Conservation (phyloP, 2,888 invertebrate genomes). For the Leptopilina drosophilae region DNA sequence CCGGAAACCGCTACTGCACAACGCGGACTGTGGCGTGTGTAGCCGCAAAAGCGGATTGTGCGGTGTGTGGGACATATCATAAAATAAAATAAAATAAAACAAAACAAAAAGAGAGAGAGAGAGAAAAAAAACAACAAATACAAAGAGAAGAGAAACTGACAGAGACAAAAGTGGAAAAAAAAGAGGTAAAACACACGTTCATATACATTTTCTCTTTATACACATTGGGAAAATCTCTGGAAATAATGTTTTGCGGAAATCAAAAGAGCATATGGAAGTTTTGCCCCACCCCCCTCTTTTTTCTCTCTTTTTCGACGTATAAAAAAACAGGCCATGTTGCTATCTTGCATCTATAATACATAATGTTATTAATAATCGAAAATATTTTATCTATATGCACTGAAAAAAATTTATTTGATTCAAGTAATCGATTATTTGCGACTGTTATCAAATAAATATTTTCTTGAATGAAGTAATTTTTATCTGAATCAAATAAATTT, state of each 20-base stretch:
- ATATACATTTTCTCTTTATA: slow-evolving; percentile 29
- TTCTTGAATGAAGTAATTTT: no score
- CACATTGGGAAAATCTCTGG: slow-evolving; percentile 30
- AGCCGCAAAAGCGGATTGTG: slow-evolving; percentile 72
- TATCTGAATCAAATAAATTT: no score
- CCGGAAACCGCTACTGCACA: slow-evolving; percentile 62
- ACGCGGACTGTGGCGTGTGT: slow-evolving; percentile 62
- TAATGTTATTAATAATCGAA: no score
- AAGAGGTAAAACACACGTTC: slow-evolving; percentile 47
- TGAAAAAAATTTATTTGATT: no score
- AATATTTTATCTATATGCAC: no score
- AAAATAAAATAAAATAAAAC: slow-evolving; percentile 48
- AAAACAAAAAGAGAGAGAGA: background rate
- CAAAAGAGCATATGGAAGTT: slow-evolving; percentile 6
- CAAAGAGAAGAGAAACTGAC: slow-evolving; percentile 26
- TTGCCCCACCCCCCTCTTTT: no score
- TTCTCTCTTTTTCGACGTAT: no score
- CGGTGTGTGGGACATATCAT: slow-evolving; percentile 64
- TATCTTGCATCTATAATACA: no score
- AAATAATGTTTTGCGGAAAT: slow-evolving; percentile 32
- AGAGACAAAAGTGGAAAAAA: slow-evolving; percentile 46
- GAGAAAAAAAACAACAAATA: slow-evolving; percentile 48
- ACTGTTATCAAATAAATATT: no score
- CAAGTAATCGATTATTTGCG: no score
- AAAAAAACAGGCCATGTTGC: no score